Evolutionary conservation across 2,797 vertebrate genomes (phyloP).

Genomic region (Argyrosomus regius): DNA sequence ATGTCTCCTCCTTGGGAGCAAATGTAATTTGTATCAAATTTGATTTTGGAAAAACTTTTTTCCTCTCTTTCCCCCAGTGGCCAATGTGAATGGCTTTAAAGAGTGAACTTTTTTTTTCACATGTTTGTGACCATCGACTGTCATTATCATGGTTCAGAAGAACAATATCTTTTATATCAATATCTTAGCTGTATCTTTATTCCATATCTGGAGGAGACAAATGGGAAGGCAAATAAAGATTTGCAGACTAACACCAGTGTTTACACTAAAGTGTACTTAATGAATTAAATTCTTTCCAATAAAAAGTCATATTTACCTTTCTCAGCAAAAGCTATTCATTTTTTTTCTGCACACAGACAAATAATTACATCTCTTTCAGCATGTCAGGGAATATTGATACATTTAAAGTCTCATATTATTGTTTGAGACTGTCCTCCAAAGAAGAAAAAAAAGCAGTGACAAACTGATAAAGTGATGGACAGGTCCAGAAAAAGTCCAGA

Average conservation of each 20-base stretch:
- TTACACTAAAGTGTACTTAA: not conserved
- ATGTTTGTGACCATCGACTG: not conserved
- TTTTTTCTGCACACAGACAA: not conserved
- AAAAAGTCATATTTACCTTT: not conserved
- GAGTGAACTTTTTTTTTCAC: conserved; percentile 20
- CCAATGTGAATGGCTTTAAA: conserved; percentile 38
- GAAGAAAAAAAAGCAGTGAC: not conserved
- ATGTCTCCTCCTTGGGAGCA: conserved; percentile 79
- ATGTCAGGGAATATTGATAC: not conserved
- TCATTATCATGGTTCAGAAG: conserved; percentile 10
- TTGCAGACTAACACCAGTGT: not conserved
- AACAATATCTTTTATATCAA: not conserved
- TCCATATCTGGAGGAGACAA: not conserved
- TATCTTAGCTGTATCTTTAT: not conserved
- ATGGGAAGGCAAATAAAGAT: not conserved
- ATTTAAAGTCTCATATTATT: not conserved
- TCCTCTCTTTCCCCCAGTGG: conserved; percentile 14
- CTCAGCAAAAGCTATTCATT: not conserved
- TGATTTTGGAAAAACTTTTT: conserved; percentile 74
- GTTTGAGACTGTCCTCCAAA: not conserved
- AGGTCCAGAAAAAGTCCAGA: too few species aligned
- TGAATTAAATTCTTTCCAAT: conserved; percentile 1
- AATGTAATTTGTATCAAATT: conserved; percentile 86
- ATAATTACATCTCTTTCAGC: not conserved
- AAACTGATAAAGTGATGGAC: not conserved